Base-by-base conservation (phyloP, 2,797 vertebrate genomes). In the Nothura maculosa region DNA sequence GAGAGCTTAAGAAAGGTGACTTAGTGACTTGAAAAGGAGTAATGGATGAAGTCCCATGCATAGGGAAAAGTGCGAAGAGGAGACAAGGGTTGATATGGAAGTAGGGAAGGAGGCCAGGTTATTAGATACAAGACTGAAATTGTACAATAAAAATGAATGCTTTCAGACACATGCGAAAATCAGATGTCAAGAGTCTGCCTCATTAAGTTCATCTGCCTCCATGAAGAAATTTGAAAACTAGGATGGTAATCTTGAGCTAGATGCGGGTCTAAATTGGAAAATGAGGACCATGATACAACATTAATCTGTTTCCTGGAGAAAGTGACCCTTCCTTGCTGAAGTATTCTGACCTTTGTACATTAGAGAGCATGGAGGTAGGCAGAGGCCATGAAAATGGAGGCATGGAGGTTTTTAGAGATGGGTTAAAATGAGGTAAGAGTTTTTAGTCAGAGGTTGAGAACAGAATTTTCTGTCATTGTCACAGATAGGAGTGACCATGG, bases 131-230 rank as follows among this genome's bases (percentile, higher is more conserved):
- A 1, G 14, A 2, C 15, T 87, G 89, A 87, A 70, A 92, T 57
- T 38, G n/a, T 5, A 2, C 38, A 28, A 21, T 63, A 47, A 79
- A 76, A 81, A 58, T 47, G 28, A 72, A 5, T 73, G 6, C 8
- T 34, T 67, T 89, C 58, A 85, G 34, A 61, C 60, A n/a, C 12
- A 19, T 8, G 70, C n/a, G 25, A 69, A 90, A 79, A 79, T 90
- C n/a, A 50, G 32, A 25, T 64, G 3, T 47, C 34, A 55, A n/a
- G n/a, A n/a, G 63, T 19, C 21, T 78, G 36, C 19, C 75, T 87
- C 14, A 2, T 38, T 25, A 88, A 63, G 27, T 58, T 15, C 62
- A 79, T 76, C 48, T 93, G 17, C 22, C 28, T 69, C 16, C 38
- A 16, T 60, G 30, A 75, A 85, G 38, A 75, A 36, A 45, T 76